Evolutionary conservation across 2,888 invertebrate species (phyloP), one percentile per base, ranked within the genome.

Genomic region (Augiades crinisus): DNA sequence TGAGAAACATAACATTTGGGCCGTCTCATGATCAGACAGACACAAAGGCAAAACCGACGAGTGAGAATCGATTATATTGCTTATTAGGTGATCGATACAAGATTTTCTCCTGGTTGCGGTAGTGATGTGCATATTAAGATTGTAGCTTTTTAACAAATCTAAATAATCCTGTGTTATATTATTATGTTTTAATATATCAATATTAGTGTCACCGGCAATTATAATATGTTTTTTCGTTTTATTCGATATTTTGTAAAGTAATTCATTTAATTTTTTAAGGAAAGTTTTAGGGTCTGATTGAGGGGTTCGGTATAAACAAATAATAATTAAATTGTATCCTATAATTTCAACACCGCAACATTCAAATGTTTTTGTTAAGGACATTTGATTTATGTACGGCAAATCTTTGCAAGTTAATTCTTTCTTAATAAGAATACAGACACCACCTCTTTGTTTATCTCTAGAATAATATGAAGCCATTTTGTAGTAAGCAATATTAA

Each of bases 1-100:
- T 19, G 3, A 5, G 3, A n/a, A n/a, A n/a, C n/a, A n/a, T 17
- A 44, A n/a, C 31, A 44, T 21, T 21, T 44, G 43, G 0, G 19
- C 43, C 7, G 43, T 31, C 4, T 44, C 43, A 6, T 44, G 43
- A n/a, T 44, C 43, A 7, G 43, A 44, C 4, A 44, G n/a, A 1
- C 31, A 31, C 10, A 44, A 13, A 0, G 6, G 12, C 13, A 44
- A 27, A 5, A 44, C 4, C 19, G 4, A 5, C 3, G 21, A 8
- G 12, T 22, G 8, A 2, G 19, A 8, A 1, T 22, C 14, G 13
- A 14, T 24, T n/a, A 41, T 40, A 24, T 50, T 50, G 16, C 49
- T 50, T 0, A 41, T 13, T 13, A 59, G 54, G 14, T 53, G 53
- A 6, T 59, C 59, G 14, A 56, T 24, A 13, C 56, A 56, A 2